Conservation (phyloP, 1,140 invertebrate species). For the Ceratina australensis region DNA sequence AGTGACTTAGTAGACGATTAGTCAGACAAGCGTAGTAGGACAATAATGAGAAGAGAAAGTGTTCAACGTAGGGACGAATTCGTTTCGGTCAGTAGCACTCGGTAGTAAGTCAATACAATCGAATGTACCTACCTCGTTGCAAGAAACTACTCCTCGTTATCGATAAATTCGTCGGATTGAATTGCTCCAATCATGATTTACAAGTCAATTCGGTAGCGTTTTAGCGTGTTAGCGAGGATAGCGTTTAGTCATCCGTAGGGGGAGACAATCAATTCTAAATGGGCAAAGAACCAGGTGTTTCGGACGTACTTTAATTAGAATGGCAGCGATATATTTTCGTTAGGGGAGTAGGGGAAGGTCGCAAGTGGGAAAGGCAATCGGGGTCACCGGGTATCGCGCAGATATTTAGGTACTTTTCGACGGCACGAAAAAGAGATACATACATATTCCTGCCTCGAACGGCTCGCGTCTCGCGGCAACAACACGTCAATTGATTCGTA, state of each 20-base stretch:
- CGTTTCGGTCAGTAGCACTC: slow-evolving; percentile 43
- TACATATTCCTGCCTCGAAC: slow-evolving; percentile 47
- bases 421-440: slow-evolving; percentile 15
- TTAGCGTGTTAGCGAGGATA: not conserved
- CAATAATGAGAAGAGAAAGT: slow-evolving; percentile 68
- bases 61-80: slow-evolving; percentile 62
- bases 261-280: slow-evolving; percentile 16
- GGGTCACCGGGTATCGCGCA: slow-evolving; percentile 20
- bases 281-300: not conserved
- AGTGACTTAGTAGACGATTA: slow-evolving; percentile 71
- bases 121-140: slow-evolving; percentile 17
- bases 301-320: slow-evolving; percentile 35
- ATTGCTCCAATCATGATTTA: not conserved
- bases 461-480: slow-evolving; percentile 45
- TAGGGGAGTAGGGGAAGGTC: not conserved
- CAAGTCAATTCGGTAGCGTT: not conserved
- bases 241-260: not conserved
- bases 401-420: slow-evolving; percentile 43
- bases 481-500: slow-evolving; percentile 63
- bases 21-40: slow-evolving; percentile 61
- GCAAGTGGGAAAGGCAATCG: slow-evolving; percentile 56
- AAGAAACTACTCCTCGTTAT: not conserved
- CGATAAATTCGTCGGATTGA: not conserved
- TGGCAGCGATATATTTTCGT: slow-evolving; percentile 44
- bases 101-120: slow-evolving; percentile 30